phyloP scores from a whole-genome alignment of 1,140 invertebrate genomes.

The Zaprionus gabonicus region DNA sequence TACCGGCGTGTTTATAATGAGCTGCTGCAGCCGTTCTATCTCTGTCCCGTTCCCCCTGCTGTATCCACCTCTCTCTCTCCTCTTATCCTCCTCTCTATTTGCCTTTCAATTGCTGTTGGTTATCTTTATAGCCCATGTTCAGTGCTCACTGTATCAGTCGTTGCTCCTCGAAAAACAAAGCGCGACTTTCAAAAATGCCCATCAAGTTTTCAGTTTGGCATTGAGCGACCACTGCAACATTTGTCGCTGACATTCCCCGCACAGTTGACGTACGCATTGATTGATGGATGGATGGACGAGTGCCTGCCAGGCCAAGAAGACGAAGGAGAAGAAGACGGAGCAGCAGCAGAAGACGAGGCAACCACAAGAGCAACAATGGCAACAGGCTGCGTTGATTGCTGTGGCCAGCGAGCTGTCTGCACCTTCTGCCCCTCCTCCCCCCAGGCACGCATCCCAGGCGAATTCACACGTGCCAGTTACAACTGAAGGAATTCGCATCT shows the following conservation, averaged over 20 bases:
- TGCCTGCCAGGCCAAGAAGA: constrained; percentile 1
- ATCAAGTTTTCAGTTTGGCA: constrained; percentile 57
- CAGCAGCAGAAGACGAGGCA: neutral
- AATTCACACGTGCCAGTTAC: constrained; percentile 35
- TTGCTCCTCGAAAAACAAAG: constrained; percentile 17
- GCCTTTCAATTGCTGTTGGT: constrained; percentile 48
- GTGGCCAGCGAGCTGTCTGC: neutral
- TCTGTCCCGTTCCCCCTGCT: neutral
- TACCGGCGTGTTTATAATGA: constrained; percentile 69
- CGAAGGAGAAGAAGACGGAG: neutral
- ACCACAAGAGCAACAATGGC: constrained; percentile 25
- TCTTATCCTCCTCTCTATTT: constrained; percentile 20
- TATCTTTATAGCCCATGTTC: constrained; percentile 42
- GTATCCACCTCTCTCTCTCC: neutral
- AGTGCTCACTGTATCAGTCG: constrained; percentile 4
- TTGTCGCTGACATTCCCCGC: constrained; percentile 62
- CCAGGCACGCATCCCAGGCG: neutral
- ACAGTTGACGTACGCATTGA: constrained; percentile 64
- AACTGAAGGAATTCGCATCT: constrained; percentile 14
- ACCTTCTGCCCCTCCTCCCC: neutral
- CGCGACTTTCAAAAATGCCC: constrained; percentile 41
- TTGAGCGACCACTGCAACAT: constrained; percentile 45
- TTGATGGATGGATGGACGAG: constrained; percentile 57
- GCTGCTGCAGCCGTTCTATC: constrained; percentile 35
- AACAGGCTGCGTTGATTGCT: constrained; percentile 13